These are phyloP conservation scores for Malachius bipustulatus DNA, from an alignment of 2,888 invertebrate genomes.

Conservation along the genomic window DNA sequence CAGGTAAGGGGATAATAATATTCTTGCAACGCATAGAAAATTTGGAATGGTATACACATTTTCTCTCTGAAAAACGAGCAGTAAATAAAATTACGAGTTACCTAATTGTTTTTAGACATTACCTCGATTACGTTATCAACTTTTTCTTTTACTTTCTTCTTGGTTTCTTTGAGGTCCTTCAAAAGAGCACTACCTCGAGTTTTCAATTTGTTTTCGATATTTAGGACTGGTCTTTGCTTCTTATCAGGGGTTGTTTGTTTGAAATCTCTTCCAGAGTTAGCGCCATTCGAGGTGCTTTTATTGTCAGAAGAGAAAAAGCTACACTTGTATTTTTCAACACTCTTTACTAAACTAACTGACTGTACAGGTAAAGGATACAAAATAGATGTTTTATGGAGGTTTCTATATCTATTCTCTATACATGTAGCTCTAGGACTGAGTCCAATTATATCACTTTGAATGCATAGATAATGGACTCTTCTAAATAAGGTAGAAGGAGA, in stretches of 20 bases:
- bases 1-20: slow-evolving; percentile 75
- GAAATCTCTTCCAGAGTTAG: slow-evolving; percentile 13
- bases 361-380: background rate
- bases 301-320: slow-evolving; percentile 7
- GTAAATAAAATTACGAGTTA: slow-evolving; percentile 7
- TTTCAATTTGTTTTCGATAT: no score
- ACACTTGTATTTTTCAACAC: background rate
- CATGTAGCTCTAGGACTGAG: no score
- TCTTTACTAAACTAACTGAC: background rate
- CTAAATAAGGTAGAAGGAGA: no score
- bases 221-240: no score
- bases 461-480: no score
- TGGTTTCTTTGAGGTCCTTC: slow-evolving; percentile 59
- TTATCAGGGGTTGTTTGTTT: no score
- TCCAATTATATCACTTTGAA: no score
- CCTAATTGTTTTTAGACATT: background rate
- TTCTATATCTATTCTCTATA: no score
- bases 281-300: slow-evolving; percentile 11
- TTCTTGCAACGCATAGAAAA: slow-evolving; percentile 73
- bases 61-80: slow-evolving; percentile 47
- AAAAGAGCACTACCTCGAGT: slow-evolving; percentile 51
- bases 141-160: slow-evolving; percentile 56
- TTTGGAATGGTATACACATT: slow-evolving; percentile 92
- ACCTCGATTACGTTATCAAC: slow-evolving; percentile 67
- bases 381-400: background rate